Conservation (phyloP, 2,113 vertebrate species). For the Zapornia atra region DNA sequence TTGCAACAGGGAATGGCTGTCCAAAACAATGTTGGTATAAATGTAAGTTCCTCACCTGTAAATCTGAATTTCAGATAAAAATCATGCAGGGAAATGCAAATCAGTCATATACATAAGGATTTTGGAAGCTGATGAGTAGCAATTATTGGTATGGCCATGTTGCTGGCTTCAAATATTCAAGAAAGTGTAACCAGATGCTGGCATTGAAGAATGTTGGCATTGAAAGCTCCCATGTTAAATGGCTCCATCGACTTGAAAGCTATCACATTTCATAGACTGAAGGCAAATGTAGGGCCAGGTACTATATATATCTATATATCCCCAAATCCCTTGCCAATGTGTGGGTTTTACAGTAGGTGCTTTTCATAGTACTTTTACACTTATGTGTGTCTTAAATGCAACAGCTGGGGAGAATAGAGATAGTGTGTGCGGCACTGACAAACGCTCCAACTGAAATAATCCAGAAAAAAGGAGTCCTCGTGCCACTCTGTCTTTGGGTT, state of each 20-base stretch:
- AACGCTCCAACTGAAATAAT: slow-evolving; percentile 26
- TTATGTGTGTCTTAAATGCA: neutral
- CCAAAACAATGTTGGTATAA: neutral
- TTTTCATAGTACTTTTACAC: slow-evolving; percentile 9
- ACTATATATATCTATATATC: neutral
- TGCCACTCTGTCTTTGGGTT: slow-evolving; percentile 19
- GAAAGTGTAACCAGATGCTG: neutral
- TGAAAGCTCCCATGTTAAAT: neutral
- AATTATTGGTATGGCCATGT: neutral
- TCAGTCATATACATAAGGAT: neutral
- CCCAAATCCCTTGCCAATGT: neutral
- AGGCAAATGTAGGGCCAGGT: neutral
- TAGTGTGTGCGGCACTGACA: neutral
- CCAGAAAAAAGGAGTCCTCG: neutral
- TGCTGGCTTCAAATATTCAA: neutral
- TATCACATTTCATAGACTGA: neutral
- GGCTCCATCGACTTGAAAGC: neutral
- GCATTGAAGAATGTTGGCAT: neutral
- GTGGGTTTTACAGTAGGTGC: neutral
- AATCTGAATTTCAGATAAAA: neutral
- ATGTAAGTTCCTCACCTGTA: neutral
- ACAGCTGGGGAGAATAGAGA: slow-evolving; percentile 10
- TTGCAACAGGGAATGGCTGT: neutral
- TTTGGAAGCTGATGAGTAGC: neutral
- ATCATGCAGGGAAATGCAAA: neutral